These are phyloP conservation scores for Drosophila koepferae DNA, from an alignment of 2,888 invertebrate genomes.

Conservation along the genomic window DNA sequence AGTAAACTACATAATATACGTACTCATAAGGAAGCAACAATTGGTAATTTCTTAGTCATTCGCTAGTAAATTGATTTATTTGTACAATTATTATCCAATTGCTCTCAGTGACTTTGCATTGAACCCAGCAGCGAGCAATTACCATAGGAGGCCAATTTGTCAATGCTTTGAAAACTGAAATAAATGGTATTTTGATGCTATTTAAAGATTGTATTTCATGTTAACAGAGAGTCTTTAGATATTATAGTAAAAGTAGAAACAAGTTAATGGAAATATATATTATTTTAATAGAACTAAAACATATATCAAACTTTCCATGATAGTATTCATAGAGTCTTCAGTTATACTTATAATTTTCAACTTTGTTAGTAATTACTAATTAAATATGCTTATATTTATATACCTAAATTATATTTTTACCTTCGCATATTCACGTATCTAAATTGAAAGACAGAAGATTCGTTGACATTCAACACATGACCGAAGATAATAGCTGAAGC, in stretches of 20 bases:
- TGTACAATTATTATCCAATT: slow-evolving; percentile 12
- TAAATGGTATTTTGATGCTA: neutral
- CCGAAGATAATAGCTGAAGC: slow-evolving; percentile 12
- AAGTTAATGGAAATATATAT: too few relatives aligned
- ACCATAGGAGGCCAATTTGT: slow-evolving; percentile 4
- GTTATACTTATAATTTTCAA: neutral
- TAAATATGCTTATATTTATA: neutral
- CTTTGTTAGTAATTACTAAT: neutral
- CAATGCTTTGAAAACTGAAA: neutral
- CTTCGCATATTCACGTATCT: neutral
- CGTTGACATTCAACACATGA: slow-evolving; percentile 10
- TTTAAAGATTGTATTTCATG: neutral
- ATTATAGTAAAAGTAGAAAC: neutral
- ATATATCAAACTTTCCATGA: too few relatives aligned
- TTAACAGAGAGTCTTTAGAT: neutral
- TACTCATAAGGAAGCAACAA: slow-evolving; percentile 8
- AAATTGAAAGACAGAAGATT: neutral
- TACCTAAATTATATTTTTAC: neutral
- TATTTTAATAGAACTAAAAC: too few relatives aligned
- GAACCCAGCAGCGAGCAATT: slow-evolving; percentile 17
- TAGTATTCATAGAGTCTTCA: too few relatives aligned
- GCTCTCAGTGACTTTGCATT: slow-evolving; percentile 3
- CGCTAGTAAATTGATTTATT: slow-evolving; percentile 8
- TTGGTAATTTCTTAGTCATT: slow-evolving; percentile 11
- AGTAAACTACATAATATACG: slow-evolving; percentile 11